A percentile compares a stretch with the other conserved stretches of the same genome.
Evolutionary conservation across 1,140 invertebrate species (phyloP).

Genomic region (Cherax quadricarinatus): DNA sequence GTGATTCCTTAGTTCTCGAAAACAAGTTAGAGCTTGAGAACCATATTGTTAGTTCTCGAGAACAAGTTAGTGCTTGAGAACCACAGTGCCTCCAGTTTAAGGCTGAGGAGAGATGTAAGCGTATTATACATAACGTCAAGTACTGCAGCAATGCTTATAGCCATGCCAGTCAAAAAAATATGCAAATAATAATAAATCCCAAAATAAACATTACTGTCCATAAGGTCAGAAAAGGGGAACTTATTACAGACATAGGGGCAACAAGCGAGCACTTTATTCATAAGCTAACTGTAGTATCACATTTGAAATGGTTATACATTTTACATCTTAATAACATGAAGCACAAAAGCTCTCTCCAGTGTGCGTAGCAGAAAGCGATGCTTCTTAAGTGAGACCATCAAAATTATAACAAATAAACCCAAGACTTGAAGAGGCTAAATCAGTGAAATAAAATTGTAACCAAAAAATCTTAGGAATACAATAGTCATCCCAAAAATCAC

Average conservation of each 20-base stretch:
- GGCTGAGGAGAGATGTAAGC: background rate
- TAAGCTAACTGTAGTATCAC: constrained; percentile 45
- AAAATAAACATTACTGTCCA: background rate
- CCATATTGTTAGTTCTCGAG: too few relatives aligned
- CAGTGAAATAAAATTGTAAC: background rate
- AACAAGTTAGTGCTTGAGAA: too few relatives aligned
- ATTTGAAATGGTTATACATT: constrained; percentile 15
- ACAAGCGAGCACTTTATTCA: constrained; percentile 49
- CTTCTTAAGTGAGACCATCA: constrained; percentile 18
- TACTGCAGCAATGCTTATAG: background rate
- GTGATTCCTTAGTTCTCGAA: too few relatives aligned
- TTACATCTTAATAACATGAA: constrained; percentile 7
- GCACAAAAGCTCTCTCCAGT: constrained; percentile 39
- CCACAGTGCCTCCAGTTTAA: background rate
- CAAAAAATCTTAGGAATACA: background rate
- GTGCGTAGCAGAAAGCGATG: constrained; percentile 19
- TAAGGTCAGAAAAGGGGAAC: background rate
- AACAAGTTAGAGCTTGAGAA: too few relatives aligned
- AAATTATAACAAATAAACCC: constrained; percentile 28
- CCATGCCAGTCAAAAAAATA: background rate
- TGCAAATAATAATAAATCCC: constrained; percentile 9
- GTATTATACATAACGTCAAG: constrained; percentile 4
- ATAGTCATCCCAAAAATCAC: background rate
- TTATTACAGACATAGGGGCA: constrained; percentile 19
- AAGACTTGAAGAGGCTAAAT: constrained; percentile 43